phyloP scores from a whole-genome alignment of 1,140 invertebrate genomes.

The Zophobas atratus region DNA sequence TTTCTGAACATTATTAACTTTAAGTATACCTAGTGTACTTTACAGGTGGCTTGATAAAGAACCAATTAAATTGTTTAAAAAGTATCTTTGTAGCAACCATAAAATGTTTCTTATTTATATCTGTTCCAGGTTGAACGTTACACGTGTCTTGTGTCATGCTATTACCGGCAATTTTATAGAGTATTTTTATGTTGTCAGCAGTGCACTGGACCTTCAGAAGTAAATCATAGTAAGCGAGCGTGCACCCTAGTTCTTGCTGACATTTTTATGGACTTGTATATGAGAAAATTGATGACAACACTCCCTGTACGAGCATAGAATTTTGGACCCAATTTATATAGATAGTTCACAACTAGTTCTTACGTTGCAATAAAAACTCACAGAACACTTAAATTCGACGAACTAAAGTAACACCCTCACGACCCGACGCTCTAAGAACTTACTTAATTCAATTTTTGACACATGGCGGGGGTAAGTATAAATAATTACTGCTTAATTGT shows the following conservation, averaged over 20 bases:
- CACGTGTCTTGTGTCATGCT: slow-evolving; percentile 37
- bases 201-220: not conserved
- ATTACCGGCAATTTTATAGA: slow-evolving; percentile 27
- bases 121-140: not conserved
- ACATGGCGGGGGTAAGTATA: not conserved
- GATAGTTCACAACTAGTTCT: not conserved
- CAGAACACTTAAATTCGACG: not conserved
- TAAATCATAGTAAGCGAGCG: slow-evolving; percentile 33
- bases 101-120: slow-evolving; percentile 30
- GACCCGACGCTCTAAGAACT: not conserved
- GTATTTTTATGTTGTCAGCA: slow-evolving; percentile 42
- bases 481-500: not conserved
- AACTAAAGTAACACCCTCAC: not conserved
- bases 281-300: slow-evolving; percentile 32
- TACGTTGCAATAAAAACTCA: no score
- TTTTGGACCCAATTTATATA: slow-evolving; percentile 12
- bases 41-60: no score
- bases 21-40: no score
- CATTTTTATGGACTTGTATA: slow-evolving; percentile 45
- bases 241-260: slow-evolving; percentile 15
- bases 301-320: slow-evolving; percentile 14
- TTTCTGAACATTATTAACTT: no score
- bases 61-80: not conserved
- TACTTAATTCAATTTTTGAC: not conserved
- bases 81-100: slow-evolving; percentile 19